Evolutionary conservation across 1,140 invertebrate genomes (phyloP), one percentile per base, ranked within the genome.

Genomic region (Nasonia vitripennis): DNA sequence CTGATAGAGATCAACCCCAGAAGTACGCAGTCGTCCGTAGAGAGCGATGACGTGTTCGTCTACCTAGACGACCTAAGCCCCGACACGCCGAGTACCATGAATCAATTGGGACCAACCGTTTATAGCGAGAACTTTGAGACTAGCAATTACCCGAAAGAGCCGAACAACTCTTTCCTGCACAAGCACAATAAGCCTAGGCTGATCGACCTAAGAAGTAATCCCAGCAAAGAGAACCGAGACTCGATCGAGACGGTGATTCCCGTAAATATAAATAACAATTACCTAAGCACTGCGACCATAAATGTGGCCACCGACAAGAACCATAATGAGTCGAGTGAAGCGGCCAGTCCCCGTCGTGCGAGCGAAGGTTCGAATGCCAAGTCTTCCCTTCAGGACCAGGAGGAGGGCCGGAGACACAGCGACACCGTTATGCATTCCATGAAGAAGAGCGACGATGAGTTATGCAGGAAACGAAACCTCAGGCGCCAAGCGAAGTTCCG

Each of bases 1-100:
- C 88, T 95, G 68, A 94, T 95, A 68, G 94, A 87, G 45, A 81
- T 81, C 14, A 81, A 34, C n/a, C 79, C 82, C 4, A 23, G 48
- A 2, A 75, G 37, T 2, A 70, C 45, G 41, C 27, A 37, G 3
- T 27, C 78, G 0, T 45, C 79, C 0, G 70, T 70, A 37, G 80
- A 78, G 20, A 86, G 67, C 2, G 80, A 31, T 14, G 37, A 81
- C 10, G 45, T 71, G 11, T 74, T 82, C 9, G 62, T 51, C 2
- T 79, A 73, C 2, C 27, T 45, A 12, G n/a, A 37, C 20, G 55
- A 62, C 17, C 6, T 62, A 62, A 62, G 55, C 55, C 17, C 55
- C 1, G 17, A 20, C 6, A 62, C n/a, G 20, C 20, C 55, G 55
- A n/a, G 20, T 17, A 62, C 14, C 55, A 6, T 27, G 12, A n/a